Conservation (phyloP, 2,888 invertebrate species). For the Tipula unca region DNA sequence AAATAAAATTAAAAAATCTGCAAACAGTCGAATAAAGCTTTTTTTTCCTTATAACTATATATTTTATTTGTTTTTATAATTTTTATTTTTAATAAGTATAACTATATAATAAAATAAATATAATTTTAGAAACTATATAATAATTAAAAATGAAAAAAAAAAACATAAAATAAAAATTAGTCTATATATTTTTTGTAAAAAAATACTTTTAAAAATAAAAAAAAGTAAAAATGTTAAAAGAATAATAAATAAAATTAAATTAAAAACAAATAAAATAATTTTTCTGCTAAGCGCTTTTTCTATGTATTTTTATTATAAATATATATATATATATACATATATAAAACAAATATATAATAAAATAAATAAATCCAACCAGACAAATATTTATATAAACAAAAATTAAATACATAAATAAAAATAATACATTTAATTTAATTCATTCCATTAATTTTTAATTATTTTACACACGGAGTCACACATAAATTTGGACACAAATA, state of each 20-base stretch:
- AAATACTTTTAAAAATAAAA: conserved; percentile 18
- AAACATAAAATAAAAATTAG: conserved; percentile 14
- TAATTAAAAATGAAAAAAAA: neutral
- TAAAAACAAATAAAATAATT: conserved; percentile 16
- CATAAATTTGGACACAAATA: neutral
- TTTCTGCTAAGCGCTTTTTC: conserved; percentile 20
- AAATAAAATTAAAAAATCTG: neutral
- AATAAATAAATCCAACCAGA: neutral
- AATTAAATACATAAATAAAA: too few relatives aligned
- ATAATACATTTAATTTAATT: neutral
- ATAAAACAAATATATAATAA: conserved; percentile 4
- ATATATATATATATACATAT: neutral
- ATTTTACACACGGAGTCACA: neutral
- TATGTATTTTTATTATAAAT: conserved; percentile 19
- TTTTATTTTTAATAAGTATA: neutral
- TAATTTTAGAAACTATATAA: conserved; percentile 15
- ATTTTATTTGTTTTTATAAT: conserved; percentile 1
- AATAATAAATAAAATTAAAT: conserved; percentile 9
- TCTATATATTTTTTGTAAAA: conserved; percentile 18
- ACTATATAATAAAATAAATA: neutral
- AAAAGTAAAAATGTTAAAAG: conserved; percentile 16
- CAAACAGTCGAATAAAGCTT: conserved; percentile 3
- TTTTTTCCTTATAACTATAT: neutral
- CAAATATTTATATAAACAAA: conserved; percentile 2
- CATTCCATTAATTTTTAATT: neutral